These are phyloP conservation scores for Electrona antarctica DNA, from an alignment of 2,113 vertebrate species.

Conservation along the genomic window DNA sequence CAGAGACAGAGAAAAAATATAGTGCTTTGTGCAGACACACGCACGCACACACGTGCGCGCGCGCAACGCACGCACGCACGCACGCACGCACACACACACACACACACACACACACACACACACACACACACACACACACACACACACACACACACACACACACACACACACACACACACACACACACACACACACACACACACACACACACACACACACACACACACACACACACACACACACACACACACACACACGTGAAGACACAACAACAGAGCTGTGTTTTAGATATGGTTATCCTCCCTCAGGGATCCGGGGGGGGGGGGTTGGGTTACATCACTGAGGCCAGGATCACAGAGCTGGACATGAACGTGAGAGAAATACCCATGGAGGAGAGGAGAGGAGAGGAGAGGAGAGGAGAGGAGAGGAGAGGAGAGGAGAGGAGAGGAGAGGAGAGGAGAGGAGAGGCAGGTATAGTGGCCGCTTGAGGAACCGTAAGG, in stretches of 20 bases:
- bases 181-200: no score
- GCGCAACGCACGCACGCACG: neutral
- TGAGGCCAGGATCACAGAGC: conserved; percentile 35
- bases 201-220: neutral
- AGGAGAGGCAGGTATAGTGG: neutral
- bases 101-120: neutral
- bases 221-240: neutral
- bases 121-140: neutral
- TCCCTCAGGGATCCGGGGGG: conserved; percentile 1
- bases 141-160: neutral
- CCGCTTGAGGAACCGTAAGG: no score
- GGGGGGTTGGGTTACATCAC: conserved; percentile 30
- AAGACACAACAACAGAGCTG: neutral
- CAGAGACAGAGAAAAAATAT: conserved; percentile 9
- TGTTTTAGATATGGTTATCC: conserved; percentile 36
- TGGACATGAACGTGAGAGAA: conserved; percentile 37
- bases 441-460: conserved; percentile 5
- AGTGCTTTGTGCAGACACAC: neutral
- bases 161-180: neutral
- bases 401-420: conserved; percentile 10
- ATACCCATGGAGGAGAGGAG: conserved; percentile 28
- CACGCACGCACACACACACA: neutral
- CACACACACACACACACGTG: neutral
- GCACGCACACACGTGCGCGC: neutral
- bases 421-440: conserved; percentile 6